Evolutionary conservation across 2,888 invertebrate species (phyloP), one percentile per base, ranked within the genome.

Genomic region (Eilema sororculum): DNA sequence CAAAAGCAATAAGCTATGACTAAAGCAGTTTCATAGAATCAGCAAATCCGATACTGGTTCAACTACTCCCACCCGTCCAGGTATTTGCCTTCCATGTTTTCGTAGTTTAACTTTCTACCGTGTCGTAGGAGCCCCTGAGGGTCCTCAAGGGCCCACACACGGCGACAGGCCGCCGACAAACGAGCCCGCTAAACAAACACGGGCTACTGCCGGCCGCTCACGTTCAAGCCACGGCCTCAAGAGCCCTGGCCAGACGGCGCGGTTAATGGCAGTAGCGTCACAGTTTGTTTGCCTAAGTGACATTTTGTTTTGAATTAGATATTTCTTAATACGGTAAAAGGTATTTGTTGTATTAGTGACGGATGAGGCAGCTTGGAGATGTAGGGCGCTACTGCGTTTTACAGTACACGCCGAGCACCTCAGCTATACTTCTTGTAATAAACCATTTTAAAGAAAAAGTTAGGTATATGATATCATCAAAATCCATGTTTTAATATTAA

Each of bases 131-230:
- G 69, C 68, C 46, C 52, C 75, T 76, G 69, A 72, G 76, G 76
- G 41, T 73, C 68, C 75, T 80, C 78, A 71, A 73, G 85, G 84
- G 89, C 79, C 90, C 89, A 87, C 90, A 88, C 93, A 89, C 86
- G 89, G 83, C 88, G 93, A 88, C 86, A 87, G 86, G 85, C 78
- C 82, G 86, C 89, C 90, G 89, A 87, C 89, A 90, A 87, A 87
- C 85, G 87, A 72, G 78, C 73, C 87, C 88, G 88, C 90, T 87
- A 77, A 30, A 64, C 83, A 89, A 90, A 91, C 87, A 90, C 71
- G 9, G 13, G 86, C 87, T 85, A 86, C 88, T 81, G 86, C 71
- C 72, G 74, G 68, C 76, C 67, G 76, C 78, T 72, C 78, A 75
- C 83, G 81, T 73, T 72, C 73, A 64, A 62, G 41, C 41, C 41